These are phyloP conservation scores for Tineola bisselliella DNA, from an alignment of 2,888 invertebrate species.

Conservation along the genomic window DNA sequence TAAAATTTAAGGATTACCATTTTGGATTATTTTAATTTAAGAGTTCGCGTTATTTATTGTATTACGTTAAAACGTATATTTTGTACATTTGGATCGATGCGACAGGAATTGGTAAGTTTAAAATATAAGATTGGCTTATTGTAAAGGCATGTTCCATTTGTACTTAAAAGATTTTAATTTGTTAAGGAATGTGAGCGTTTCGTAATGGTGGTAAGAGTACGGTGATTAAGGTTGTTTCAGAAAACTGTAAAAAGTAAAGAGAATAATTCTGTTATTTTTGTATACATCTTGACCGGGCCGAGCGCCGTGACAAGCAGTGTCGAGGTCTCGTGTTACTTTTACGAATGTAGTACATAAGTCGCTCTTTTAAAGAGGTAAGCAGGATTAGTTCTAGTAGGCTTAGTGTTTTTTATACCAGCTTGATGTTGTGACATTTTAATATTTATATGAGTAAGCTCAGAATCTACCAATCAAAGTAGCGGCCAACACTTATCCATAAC, in stretches of 20 bases:
- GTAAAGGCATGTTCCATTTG: slow-evolving; percentile 1
- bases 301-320: slow-evolving; percentile 31
- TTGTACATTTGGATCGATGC: slow-evolving; percentile 58
- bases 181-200: slow-evolving; percentile 2
- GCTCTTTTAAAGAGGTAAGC: slow-evolving; percentile 67
- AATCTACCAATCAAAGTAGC: slow-evolving; percentile 24
- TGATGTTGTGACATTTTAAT: slow-evolving; percentile 59
- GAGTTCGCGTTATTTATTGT: slow-evolving; percentile 4
- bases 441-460: neutral
- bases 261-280: slow-evolving; percentile 62
- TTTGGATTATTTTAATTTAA: slow-evolving; percentile 1
- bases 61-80: slow-evolving; percentile 40
- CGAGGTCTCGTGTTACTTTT: slow-evolving; percentile 45
- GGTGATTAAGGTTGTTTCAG: slow-evolving; percentile 56
- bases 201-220: neutral
- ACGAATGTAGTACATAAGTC: slow-evolving; percentile 60
- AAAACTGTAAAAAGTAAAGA: slow-evolving; percentile 64
- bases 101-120: slow-evolving; percentile 62
- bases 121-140: slow-evolving; percentile 22
- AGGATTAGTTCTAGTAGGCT: slow-evolving; percentile 66
- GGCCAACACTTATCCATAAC: slow-evolving; percentile 54
- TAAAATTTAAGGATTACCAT: slow-evolving; percentile 43
- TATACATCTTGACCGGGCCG: slow-evolving; percentile 56
- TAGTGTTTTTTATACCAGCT: slow-evolving; percentile 69
- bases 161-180: slow-evolving; percentile 1